phyloP scores from a whole-genome alignment of 1,140 invertebrate species.

The Akabosia matsudoensis region DNA sequence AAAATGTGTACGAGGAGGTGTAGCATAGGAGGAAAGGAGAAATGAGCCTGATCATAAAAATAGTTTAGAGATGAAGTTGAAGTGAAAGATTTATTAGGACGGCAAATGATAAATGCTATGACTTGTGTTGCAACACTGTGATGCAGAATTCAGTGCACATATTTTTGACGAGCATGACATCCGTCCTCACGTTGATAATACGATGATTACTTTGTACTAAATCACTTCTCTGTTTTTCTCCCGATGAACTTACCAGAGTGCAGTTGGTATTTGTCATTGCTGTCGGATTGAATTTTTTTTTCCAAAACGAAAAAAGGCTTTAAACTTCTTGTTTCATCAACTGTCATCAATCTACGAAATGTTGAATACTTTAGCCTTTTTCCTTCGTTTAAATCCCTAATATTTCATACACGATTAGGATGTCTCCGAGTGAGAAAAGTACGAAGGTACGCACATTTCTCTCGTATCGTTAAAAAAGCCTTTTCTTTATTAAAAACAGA shows the following conservation, averaged over 20 bases:
- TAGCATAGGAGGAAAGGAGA: neutral
- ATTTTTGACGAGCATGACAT: conserved; percentile 5
- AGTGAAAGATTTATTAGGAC: neutral
- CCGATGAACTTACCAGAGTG: neutral
- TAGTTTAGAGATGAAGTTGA: neutral
- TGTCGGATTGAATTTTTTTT: neutral
- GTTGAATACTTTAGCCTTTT: neutral
- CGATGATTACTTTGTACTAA: neutral
- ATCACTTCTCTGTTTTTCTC: neutral
- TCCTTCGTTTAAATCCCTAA: neutral
- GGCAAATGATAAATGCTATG: neutral
- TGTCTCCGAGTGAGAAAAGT: neutral
- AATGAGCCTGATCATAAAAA: neutral
- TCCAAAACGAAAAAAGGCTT: neutral
- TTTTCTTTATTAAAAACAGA: neutral
- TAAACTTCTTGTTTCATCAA: neutral
- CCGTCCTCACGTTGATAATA: neutral
- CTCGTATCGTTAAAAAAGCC: neutral
- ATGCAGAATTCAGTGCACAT: neutral
- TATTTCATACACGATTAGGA: conserved; percentile 1
- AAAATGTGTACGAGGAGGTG: neutral
- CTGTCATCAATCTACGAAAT: neutral
- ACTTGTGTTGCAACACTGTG: neutral
- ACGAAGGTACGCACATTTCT: neutral
- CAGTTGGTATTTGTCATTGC: neutral